Conservation (phyloP, 2,888 invertebrate genomes). For the Sesia bembeciformis region DNA sequence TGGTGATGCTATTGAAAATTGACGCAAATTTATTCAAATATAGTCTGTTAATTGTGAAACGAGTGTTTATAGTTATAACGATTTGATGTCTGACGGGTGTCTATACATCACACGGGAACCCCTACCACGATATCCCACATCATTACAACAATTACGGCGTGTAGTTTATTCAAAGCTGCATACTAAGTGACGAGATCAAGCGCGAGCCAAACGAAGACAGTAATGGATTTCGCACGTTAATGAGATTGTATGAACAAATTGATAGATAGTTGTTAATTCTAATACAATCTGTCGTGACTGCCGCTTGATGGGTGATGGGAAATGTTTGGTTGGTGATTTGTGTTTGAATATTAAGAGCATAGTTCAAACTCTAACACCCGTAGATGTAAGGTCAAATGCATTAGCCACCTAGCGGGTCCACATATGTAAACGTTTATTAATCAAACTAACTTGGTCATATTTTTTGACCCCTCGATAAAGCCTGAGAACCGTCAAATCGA, state of each 20-base stretch:
- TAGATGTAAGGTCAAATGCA: slow-evolving; percentile 64
- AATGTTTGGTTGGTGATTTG: slow-evolving; percentile 58
- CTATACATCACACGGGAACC: slow-evolving; percentile 48
- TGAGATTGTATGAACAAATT: slow-evolving; percentile 14
- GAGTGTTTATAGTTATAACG: slow-evolving; percentile 50
- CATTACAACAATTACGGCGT: slow-evolving; percentile 18
- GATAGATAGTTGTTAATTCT: slow-evolving; percentile 55
- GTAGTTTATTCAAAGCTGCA: slow-evolving; percentile 19
- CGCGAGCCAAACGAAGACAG: slow-evolving; percentile 19
- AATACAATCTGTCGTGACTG: slow-evolving; percentile 69
- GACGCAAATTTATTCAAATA: slow-evolving; percentile 68
- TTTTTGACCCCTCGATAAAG: slow-evolving; percentile 18
- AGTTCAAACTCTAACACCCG: slow-evolving; percentile 64
- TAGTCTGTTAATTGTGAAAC: slow-evolving; percentile 59
- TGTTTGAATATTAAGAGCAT: slow-evolving; percentile 59
- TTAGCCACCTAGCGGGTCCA: slow-evolving; percentile 67
- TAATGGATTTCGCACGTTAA: slow-evolving; percentile 26
- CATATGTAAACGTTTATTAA: slow-evolving; percentile 55
- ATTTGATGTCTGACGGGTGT: slow-evolving; percentile 49
- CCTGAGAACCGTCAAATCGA: slow-evolving; percentile 9
- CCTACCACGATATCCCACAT: slow-evolving; percentile 24
- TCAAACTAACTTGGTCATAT: slow-evolving; percentile 32
- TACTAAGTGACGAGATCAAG: slow-evolving; percentile 13
- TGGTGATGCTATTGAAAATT: slow-evolving; percentile 46
- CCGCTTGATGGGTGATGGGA: slow-evolving; percentile 61